A percentile compares a stretch with the other conserved stretches of the same genome.
phyloP scores from a whole-genome alignment of 2,113 vertebrate species.

The Myrmophylax atrothorax region DNA sequence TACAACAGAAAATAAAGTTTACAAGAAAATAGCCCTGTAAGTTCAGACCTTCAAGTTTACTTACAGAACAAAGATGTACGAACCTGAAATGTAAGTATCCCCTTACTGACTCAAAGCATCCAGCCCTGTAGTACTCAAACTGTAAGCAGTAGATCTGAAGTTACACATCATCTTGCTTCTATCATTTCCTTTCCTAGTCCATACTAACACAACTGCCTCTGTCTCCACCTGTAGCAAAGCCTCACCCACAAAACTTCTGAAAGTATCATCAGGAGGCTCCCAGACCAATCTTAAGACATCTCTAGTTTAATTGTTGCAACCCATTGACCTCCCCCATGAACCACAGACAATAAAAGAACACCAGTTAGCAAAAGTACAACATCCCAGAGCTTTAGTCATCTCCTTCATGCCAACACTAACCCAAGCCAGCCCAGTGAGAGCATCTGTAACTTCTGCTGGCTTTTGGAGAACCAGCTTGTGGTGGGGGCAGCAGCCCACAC shows the following conservation, averaged over 20 bases:
- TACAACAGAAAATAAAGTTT: background rate
- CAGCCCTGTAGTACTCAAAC: background rate
- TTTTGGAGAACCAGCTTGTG: background rate
- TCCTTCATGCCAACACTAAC: background rate
- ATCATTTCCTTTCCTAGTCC: background rate
- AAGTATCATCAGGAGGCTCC: background rate
- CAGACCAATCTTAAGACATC: background rate
- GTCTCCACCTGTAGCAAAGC: rapidly evolving
- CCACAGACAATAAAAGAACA: background rate
- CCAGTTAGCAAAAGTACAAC: rapidly evolving
- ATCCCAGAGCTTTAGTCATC: rapidly evolving
- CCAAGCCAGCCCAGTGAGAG: background rate
- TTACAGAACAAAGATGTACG: background rate
- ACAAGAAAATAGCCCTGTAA: background rate
- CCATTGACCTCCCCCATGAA: background rate
- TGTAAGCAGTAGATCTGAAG: rapidly evolving
- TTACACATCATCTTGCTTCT: background rate
- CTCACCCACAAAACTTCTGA: background rate
- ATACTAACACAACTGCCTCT: rapidly evolving
- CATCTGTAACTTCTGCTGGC: background rate
- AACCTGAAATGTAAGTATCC: background rate
- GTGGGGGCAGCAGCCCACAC: rapidly evolving
- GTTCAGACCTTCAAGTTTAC: background rate
- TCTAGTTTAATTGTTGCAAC: background rate
- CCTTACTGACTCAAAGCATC: background rate